A percentile compares a stretch with the other conserved stretches of the same genome.
These are phyloP conservation scores for Sebastes itinus DNA, from an alignment of 2,797 vertebrate species.

Conservation along the genomic window DNA sequence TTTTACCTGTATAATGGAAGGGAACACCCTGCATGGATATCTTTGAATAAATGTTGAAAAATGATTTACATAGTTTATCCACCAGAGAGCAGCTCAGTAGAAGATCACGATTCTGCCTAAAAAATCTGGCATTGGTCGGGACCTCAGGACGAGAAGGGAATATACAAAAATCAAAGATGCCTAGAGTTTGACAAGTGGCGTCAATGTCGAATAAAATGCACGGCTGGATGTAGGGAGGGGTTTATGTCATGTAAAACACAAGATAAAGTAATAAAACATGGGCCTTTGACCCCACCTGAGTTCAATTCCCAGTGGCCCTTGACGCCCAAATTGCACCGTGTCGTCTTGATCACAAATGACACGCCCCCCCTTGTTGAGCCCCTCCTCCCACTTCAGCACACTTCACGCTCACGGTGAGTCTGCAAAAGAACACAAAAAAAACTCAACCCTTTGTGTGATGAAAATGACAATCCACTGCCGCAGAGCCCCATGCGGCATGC, in stretches of 20 bases:
- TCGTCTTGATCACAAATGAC: conserved; percentile 3
- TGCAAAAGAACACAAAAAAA: not conserved
- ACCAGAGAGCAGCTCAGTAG: not conserved
- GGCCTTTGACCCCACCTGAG: conserved; percentile 24
- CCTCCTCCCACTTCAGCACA: not conserved
- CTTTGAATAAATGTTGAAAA: not conserved
- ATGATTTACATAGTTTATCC: not conserved
- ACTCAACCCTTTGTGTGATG: not conserved
- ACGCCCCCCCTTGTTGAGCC: conserved; percentile 12
- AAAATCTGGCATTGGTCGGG: not conserved
- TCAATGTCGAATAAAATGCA: not conserved
- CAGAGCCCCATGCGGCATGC: not conserved
- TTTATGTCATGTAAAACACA: conserved; percentile 21
- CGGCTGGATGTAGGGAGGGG: not conserved
- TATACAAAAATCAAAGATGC: not conserved
- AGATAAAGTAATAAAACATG: conserved; percentile 27
- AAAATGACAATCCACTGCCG: conserved; percentile 33
- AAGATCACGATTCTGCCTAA: not conserved
- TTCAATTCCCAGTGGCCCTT: conserved; percentile 15
- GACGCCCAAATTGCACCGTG: not conserved
- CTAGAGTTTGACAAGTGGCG: not conserved
- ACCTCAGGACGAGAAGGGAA: not conserved
- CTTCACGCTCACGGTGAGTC: not conserved
- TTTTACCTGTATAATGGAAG: too few species aligned
- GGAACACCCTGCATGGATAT: too few species aligned